Conservation (phyloP, 2,113 vertebrate genomes). For the Pangasianodon gigas region DNA sequence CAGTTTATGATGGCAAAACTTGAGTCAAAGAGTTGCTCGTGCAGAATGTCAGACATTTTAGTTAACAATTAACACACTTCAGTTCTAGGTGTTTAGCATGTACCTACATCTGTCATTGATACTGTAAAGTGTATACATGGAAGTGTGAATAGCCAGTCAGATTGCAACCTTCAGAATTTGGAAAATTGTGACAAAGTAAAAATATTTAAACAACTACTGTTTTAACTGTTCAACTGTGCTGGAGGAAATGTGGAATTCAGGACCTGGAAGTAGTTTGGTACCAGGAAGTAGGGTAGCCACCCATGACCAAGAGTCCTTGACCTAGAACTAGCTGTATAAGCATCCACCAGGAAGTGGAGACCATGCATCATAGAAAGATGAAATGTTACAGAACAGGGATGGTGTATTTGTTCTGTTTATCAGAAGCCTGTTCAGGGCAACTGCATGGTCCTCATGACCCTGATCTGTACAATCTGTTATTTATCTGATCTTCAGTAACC, state of each 20-base stretch:
- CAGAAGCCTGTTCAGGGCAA: not conserved
- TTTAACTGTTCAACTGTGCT: not conserved
- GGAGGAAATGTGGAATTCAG: not conserved
- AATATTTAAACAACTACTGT: not conserved
- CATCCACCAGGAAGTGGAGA: not conserved
- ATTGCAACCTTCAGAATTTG: not conserved
- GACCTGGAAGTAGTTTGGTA: conserved; percentile 12
- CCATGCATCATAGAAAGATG: not conserved
- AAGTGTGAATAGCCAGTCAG: not conserved
- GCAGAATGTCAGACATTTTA: conserved; percentile 40
- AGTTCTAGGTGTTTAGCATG: conserved; percentile 27
- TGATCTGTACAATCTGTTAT: not conserved
- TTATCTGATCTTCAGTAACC: not conserved
- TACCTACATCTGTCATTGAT: not conserved
- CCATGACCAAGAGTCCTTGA: not conserved
- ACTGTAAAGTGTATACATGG: not conserved
- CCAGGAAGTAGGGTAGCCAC: not conserved
- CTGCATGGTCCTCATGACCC: not conserved
- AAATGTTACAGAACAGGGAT: not conserved
- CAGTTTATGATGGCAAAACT: conserved; percentile 71
- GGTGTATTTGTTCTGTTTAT: not conserved
- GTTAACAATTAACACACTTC: not conserved
- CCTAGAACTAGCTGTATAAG: not conserved
- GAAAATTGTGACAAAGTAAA: not conserved
- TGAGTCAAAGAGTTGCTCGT: conserved; percentile 65